These are phyloP conservation scores for Lycocerus yunnanus DNA, from an alignment of 2,888 invertebrate species.

Conservation along the genomic window DNA sequence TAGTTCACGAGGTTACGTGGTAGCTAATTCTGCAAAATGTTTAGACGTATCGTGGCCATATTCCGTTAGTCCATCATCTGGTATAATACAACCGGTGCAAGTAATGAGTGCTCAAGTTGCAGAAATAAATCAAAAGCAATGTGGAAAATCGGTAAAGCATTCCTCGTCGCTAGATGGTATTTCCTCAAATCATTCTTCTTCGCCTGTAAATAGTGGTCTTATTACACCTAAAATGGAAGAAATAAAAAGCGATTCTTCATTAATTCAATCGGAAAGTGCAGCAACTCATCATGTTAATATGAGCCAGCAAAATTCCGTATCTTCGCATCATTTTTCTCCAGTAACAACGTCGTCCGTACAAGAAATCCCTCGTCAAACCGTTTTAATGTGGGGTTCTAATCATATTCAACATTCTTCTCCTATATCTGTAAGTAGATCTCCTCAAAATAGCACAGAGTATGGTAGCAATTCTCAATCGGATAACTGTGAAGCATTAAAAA, in stretches of 20 bases:
- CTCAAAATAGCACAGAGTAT: slow-evolving; percentile 41
- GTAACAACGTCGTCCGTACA: slow-evolving; percentile 42
- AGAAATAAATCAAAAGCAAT: slow-evolving; percentile 44
- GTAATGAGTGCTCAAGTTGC: slow-evolving; percentile 50
- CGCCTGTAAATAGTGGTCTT: slow-evolving; percentile 63
- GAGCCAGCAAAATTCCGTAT: slow-evolving; percentile 41
- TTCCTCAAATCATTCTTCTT: slow-evolving; percentile 63
- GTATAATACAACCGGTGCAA: slow-evolving; percentile 57
- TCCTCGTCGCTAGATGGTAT: slow-evolving; percentile 59
- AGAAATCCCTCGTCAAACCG: slow-evolving; percentile 81
- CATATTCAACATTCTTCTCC: slow-evolving; percentile 43
- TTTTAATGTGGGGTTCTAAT: slow-evolving; percentile 85
- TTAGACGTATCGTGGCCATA: slow-evolving; percentile 58
- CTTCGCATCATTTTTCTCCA: slow-evolving; percentile 52
- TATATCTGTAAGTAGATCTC: slow-evolving; percentile 44
- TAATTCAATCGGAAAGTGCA: slow-evolving; percentile 43
- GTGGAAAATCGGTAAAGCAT: slow-evolving; percentile 49
- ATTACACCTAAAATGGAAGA: slow-evolving; percentile 67
- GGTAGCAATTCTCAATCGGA: slow-evolving; percentile 38
- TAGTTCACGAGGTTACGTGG: slow-evolving; percentile 60
- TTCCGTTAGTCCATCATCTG: slow-evolving; percentile 57
- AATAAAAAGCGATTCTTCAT: slow-evolving; percentile 58
- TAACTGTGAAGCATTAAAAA: slow-evolving; percentile 48
- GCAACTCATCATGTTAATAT: slow-evolving; percentile 38
- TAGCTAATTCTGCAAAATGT: slow-evolving; percentile 56